A percentile compares a stretch with the other conserved stretches of the same genome.
Conservation (phyloP, 2,797 vertebrate species). For the Halcyon leucocephala region DNA sequence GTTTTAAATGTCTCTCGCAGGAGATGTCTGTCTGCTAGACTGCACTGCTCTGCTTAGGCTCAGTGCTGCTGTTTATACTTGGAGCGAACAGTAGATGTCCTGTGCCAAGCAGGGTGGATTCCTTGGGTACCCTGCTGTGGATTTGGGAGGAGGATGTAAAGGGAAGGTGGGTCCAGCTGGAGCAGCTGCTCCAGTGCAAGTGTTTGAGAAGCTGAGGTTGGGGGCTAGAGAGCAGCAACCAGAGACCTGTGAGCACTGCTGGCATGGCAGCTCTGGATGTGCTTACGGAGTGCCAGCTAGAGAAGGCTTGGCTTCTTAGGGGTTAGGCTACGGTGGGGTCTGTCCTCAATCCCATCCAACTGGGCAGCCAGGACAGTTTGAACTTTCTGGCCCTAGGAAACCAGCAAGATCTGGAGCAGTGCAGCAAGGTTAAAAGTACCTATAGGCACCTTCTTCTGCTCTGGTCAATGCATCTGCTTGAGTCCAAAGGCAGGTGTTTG, state of each 20-base stretch:
- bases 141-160: fast-evolving
- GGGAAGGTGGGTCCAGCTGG: neutral
- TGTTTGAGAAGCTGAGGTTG: fast-evolving
- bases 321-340: neutral
- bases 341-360: neutral
- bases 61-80: neutral
- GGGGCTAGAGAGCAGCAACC: neutral
- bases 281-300: neutral
- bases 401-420: neutral
- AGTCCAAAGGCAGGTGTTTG: neutral
- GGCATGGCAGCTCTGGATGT: fast-evolving
- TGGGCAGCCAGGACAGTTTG: neutral
- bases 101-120: neutral
- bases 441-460: neutral
- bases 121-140: fast-evolving
- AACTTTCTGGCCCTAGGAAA: neutral
- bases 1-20: fast-evolving
- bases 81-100: neutral
- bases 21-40: neutral
- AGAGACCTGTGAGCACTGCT: fast-evolving
- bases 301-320: neutral
- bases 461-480: neutral
- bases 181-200: neutral
- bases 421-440: neutral
- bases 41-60: neutral